phyloP scores from a whole-genome alignment of 1,140 invertebrate species.

The Leptonema lineaticorne region DNA sequence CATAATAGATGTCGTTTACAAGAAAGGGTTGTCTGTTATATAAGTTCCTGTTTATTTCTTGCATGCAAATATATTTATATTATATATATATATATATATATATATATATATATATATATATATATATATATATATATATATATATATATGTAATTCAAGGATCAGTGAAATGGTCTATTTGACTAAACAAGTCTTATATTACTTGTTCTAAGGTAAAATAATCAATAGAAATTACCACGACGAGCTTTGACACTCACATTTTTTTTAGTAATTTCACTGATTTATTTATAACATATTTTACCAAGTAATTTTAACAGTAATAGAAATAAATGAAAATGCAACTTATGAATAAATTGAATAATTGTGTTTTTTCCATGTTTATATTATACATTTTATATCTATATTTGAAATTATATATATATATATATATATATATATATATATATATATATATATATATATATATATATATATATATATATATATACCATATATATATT shows the following conservation, averaged over 20 bases:
- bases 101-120: background rate
- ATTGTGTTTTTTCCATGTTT: background rate
- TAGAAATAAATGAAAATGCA: background rate
- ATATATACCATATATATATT: background rate
- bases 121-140: no score
- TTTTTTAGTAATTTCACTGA: no score
- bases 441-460: no score
- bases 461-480: background rate
- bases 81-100: background rate
- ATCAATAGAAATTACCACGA: background rate
- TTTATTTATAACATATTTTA: no score
- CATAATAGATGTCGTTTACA: background rate
- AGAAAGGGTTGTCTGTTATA: background rate
- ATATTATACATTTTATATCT: background rate
- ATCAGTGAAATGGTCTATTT: background rate
- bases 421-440: background rate
- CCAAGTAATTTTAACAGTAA: no score
- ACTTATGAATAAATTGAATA: background rate
- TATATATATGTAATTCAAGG: background rate
- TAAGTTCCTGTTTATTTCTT: background rate
- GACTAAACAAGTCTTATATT: background rate
- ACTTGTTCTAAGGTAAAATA: background rate
- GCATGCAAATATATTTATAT: background rate
- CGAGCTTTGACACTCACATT: no score
- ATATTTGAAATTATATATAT: background rate